phyloP scores from a whole-genome alignment of 2,797 vertebrate species.

The Lepidocolaptes lacrymiger region DNA sequence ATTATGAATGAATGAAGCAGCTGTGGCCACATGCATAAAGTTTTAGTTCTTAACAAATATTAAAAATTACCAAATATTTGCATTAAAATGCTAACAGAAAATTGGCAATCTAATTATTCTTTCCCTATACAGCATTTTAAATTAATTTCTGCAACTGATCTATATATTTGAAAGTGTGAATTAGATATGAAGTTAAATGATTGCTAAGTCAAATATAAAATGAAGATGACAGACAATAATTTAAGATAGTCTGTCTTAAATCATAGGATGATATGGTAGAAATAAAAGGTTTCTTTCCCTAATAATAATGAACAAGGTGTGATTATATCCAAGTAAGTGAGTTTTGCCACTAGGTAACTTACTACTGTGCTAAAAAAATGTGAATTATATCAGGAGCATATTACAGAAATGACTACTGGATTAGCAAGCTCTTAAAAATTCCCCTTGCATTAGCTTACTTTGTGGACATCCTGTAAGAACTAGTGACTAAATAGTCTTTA shows the following conservation, averaged over 20 bases:
- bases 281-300: background rate
- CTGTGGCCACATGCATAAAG: background rate
- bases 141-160: background rate
- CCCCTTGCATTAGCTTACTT: background rate
- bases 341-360: background rate
- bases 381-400: conserved; percentile 21
- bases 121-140: background rate
- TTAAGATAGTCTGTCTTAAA: background rate
- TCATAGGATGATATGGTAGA: background rate
- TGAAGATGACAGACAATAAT: background rate
- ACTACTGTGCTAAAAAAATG: conserved; percentile 1
- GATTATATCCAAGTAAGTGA: background rate
- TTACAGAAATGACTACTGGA: background rate
- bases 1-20: background rate
- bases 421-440: conserved; percentile 28
- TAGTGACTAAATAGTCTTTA: background rate
- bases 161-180: background rate
- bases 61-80: background rate
- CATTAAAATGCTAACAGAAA: background rate
- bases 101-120: background rate
- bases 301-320: background rate
- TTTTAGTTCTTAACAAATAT: background rate
- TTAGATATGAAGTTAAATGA: background rate
- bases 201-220: background rate
- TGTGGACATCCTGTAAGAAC: background rate